phyloP scores from a whole-genome alignment of 2,113 vertebrate genomes.

The Rhineura floridana region DNA sequence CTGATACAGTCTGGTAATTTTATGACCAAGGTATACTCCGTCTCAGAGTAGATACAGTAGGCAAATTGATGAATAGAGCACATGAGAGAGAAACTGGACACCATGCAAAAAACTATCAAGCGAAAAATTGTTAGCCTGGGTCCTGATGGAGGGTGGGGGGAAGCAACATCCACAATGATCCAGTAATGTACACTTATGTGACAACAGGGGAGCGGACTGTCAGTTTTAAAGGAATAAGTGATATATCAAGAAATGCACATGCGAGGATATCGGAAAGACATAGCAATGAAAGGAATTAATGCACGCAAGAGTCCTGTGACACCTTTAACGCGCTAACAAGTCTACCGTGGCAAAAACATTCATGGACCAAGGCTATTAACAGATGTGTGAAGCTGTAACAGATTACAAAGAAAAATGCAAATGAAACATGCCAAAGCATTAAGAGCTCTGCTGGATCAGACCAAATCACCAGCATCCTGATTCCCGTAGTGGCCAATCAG shows the following conservation, averaged over 20 bases:
- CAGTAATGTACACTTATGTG: background rate
- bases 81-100: background rate
- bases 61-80: slow-evolving; percentile 1
- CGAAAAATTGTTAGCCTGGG: slow-evolving; percentile 9
- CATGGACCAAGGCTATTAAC: background rate
- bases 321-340: background rate
- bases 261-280: background rate
- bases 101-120: background rate
- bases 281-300: background rate
- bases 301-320: background rate
- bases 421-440: background rate
- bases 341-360: background rate
- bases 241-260: background rate
- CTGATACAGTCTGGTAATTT: background rate
- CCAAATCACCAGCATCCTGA: background rate
- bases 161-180: background rate
- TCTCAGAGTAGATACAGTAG: background rate
- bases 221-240: background rate
- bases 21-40: background rate
- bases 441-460: background rate
- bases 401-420: background rate
- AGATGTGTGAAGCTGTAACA: background rate
- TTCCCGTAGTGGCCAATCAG: no score
- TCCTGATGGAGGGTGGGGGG: background rate
- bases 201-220: background rate